These are phyloP conservation scores for Grapholita molesta DNA, from an alignment of 1,140 invertebrate species.

Conservation along the genomic window DNA sequence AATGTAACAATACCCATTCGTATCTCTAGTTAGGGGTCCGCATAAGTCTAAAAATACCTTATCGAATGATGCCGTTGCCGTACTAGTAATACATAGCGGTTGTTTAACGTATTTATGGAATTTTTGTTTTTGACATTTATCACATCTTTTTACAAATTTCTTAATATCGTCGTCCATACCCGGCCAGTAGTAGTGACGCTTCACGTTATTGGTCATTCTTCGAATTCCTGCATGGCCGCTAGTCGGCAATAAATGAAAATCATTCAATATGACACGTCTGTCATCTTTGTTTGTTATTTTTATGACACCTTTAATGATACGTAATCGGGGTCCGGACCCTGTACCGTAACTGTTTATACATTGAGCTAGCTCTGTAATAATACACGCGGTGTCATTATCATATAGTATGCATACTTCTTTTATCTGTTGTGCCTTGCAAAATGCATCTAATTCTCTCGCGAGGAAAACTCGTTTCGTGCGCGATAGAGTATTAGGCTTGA, in stretches of 20 bases:
- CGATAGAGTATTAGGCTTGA: background rate
- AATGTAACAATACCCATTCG: background rate
- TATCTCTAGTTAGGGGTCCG: background rate
- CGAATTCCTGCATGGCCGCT: slow-evolving; percentile 1
- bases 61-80: background rate
- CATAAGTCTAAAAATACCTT: background rate
- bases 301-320: background rate
- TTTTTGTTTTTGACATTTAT: slow-evolving; percentile 12
- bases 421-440: background rate
- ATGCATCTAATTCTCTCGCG: background rate
- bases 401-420: background rate
- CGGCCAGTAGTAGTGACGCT: background rate
- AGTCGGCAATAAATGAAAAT: background rate
- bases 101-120: background rate
- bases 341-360: background rate
- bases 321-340: background rate
- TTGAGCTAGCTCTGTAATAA: slow-evolving; percentile 15
- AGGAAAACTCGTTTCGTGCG: background rate
- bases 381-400: background rate
- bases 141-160: background rate
- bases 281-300: background rate
- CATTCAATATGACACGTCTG: background rate
- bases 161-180: background rate
- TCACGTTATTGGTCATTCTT: background rate
- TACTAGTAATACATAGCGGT: background rate